phyloP scores from a whole-genome alignment of 64 coral and sea anemone species.

The Stylophora pistillata region DNA sequence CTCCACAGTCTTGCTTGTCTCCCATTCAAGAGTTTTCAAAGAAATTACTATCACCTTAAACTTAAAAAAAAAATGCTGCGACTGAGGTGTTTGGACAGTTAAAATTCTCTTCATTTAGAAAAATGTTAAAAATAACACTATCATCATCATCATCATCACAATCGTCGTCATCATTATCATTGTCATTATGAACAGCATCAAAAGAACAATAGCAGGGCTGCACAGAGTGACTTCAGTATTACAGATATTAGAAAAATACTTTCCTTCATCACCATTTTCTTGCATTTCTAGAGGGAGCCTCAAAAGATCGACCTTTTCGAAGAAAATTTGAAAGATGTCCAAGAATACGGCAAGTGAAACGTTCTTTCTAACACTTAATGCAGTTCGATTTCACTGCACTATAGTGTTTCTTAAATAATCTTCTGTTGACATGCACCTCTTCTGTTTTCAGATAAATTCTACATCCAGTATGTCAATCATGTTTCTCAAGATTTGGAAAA shows the following conservation, averaged over 20 bases:
- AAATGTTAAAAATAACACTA: too few relatives aligned
- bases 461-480: slow-evolving; percentile 64
- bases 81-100: too few relatives aligned
- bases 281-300: background rate
- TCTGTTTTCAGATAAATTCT: slow-evolving; percentile 63
- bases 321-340: slow-evolving; percentile 15
- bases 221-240: too few relatives aligned
- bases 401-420: background rate
- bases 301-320: slow-evolving; percentile 12
- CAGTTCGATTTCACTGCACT: too few relatives aligned
- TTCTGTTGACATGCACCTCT: background rate
- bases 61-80: too few relatives aligned
- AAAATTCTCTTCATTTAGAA: too few relatives aligned
- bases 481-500: slow-evolving; percentile 41
- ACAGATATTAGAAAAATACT: too few relatives aligned
- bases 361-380: background rate
- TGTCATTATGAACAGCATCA: background rate
- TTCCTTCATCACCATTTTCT: too few relatives aligned
- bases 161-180: background rate
- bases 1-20: too few relatives aligned
- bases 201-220: background rate
- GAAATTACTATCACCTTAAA: too few relatives aligned
- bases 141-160: too few relatives aligned
- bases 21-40: too few relatives aligned
- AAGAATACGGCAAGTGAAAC: slow-evolving; percentile 26